These are phyloP conservation scores for Rhea americana DNA, from an alignment of 2,113 vertebrate genomes.

Conservation along the genomic window DNA sequence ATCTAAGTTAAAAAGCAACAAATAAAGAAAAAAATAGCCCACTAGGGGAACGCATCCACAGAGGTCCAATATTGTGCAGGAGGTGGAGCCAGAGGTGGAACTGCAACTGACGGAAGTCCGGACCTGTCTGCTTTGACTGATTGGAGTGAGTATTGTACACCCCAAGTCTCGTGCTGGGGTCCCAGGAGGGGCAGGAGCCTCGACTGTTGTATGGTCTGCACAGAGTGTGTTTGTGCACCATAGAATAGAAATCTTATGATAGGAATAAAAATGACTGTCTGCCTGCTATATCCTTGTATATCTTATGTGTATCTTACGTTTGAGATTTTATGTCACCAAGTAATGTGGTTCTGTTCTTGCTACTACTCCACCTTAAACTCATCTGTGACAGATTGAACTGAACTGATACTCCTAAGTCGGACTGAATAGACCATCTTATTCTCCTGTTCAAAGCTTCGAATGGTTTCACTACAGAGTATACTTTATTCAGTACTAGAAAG, in stretches of 20 bases:
- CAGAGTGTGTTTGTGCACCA: fast-evolving
- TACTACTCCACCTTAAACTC: not conserved
- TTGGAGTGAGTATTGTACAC: not conserved
- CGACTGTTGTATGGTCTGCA: not conserved
- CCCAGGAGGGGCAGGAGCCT: not conserved
- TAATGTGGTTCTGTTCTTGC: not conserved
- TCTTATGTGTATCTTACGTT: too few species aligned
- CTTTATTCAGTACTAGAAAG: not conserved
- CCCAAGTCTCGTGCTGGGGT: not conserved
- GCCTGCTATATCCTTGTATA: not conserved
- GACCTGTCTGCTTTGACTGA: fast-evolving
- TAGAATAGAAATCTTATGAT: not conserved
- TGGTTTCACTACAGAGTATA: not conserved
- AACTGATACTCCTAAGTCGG: not conserved
- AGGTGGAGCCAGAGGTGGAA: not conserved
- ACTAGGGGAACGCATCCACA: not conserved
- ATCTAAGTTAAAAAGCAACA: not conserved
- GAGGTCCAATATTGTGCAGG: not conserved
- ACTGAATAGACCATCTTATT: not conserved
- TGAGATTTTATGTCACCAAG: not conserved
- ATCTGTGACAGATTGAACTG: not conserved
- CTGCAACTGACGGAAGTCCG: not conserved
- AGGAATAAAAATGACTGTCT: not conserved
- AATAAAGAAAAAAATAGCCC: not conserved
- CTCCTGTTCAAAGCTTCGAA: not conserved